These are phyloP conservation scores for Arizona elegans DNA, from an alignment of 2,113 vertebrate species.

Conservation along the genomic window DNA sequence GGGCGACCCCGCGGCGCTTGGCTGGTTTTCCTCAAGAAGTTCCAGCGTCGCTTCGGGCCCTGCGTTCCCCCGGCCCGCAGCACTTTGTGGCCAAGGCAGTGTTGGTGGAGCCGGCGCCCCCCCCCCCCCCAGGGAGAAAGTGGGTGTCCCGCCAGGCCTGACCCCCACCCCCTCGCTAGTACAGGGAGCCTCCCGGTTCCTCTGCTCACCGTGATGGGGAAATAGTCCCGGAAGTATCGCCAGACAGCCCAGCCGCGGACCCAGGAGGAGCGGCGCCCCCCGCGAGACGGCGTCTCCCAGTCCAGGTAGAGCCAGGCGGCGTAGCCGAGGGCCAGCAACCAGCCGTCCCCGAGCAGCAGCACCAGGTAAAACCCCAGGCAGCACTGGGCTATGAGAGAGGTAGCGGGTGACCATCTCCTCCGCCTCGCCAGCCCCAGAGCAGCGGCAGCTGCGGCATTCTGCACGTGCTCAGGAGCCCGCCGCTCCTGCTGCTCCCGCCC, in stretches of 20 bases:
- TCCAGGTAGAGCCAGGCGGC: slow-evolving; percentile 77
- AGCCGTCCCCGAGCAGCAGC: slow-evolving; percentile 67
- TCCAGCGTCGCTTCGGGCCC: not conserved
- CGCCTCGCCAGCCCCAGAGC: not conserved
- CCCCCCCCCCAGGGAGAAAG: not conserved
- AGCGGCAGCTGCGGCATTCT: not conserved
- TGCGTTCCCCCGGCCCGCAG: not conserved
- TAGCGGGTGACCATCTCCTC: not conserved
- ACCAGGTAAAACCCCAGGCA: slow-evolving; percentile 50
- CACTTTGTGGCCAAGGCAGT: not conserved
- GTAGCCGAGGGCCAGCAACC: slow-evolving; percentile 68
- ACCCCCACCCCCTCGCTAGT: not conserved
- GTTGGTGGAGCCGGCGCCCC: not conserved
- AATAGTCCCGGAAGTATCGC: slow-evolving; percentile 71
- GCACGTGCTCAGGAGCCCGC: not conserved
- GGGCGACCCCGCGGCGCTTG: not conserved
- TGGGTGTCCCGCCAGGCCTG: not conserved
- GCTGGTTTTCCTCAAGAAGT: not conserved
- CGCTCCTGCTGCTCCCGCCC: not conserved
- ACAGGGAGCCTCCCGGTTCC: not conserved
- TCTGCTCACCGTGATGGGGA: slow-evolving; percentile 73
- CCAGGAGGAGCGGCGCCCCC: slow-evolving; percentile 64
- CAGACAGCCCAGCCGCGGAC: slow-evolving; percentile 71
- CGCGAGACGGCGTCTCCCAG: slow-evolving; percentile 68
- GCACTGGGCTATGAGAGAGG: not conserved